These are phyloP conservation scores for Thyatira batis DNA, from an alignment of 2,888 invertebrate genomes.

Conservation along the genomic window DNA sequence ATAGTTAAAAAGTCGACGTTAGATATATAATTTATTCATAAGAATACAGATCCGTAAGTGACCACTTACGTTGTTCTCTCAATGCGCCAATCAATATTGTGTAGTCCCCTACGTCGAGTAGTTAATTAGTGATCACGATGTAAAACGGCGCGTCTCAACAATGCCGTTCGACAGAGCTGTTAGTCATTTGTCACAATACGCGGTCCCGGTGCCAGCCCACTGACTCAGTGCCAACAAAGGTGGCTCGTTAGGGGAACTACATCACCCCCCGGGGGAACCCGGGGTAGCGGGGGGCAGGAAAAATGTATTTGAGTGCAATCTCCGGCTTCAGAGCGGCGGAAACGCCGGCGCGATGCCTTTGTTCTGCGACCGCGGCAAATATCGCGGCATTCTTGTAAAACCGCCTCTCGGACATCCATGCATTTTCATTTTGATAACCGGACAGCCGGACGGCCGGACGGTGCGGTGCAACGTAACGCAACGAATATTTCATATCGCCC, in stretches of 20 bases:
- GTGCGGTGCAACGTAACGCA: neutral
- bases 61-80: neutral
- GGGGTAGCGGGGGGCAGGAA: constrained; percentile 23
- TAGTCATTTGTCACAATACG: constrained; percentile 9
- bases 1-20: no score
- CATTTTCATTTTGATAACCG: constrained; percentile 4
- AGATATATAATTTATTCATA: no score
- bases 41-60: no score
- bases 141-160: neutral
- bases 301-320: constrained; percentile 60
- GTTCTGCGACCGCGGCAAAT: constrained; percentile 26
- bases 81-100: neutral
- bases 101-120: neutral
- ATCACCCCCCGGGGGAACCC: constrained; percentile 1
- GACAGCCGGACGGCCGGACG: neutral
- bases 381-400: constrained; percentile 11
- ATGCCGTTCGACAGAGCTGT: neutral
- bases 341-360: constrained; percentile 24
- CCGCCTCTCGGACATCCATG: constrained; percentile 1
- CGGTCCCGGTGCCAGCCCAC: constrained; percentile 19
- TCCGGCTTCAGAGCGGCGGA: constrained; percentile 39
- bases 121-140: neutral
- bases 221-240: constrained; percentile 32
- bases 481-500: constrained; percentile 1
- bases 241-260: constrained; percentile 33